Percentiles rank a stretch among this genome's conserved stretches.
Conservation (phyloP, 2,888 invertebrate species). For the Mesorhabditis belari region DNA sequence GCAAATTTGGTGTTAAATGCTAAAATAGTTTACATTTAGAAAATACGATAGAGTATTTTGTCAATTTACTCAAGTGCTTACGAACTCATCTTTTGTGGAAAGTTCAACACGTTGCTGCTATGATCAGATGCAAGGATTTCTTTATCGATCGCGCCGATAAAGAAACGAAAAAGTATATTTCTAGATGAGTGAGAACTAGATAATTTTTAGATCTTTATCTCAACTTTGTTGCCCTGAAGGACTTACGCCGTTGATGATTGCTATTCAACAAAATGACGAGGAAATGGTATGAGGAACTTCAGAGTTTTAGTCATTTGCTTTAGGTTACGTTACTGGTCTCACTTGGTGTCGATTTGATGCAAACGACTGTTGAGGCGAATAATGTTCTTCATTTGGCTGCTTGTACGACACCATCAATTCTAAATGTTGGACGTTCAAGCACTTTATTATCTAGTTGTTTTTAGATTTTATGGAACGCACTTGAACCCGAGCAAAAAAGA, state of each 20-base stretch:
- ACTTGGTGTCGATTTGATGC: constrained; percentile 74
- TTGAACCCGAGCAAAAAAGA: constrained; percentile 7
- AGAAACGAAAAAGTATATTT: constrained; percentile 6
- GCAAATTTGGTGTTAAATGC: neutral
- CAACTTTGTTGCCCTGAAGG: constrained; percentile 40
- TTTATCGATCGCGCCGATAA: constrained; percentile 13
- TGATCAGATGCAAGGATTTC: constrained; percentile 20
- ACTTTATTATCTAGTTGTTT: too few relatives aligned
- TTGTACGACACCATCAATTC: constrained; percentile 67
- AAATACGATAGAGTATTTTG: constrained; percentile 15
- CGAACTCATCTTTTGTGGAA: constrained; percentile 30
- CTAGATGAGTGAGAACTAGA: neutral
- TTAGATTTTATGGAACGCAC: constrained; percentile 12
- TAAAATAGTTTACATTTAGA: constrained; percentile 4
- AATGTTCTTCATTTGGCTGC: constrained; percentile 27
- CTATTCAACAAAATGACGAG: constrained; percentile 39
- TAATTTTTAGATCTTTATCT: constrained; percentile 16
- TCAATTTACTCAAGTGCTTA: constrained; percentile 15
- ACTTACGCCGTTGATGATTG: constrained; percentile 38
- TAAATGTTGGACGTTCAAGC: too few relatives aligned
- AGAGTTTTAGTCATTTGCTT: neutral
- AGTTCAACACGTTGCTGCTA: constrained; percentile 20
- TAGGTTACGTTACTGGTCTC: constrained; percentile 16
- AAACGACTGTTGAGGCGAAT: constrained; percentile 78
- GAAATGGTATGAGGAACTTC: neutral